These are phyloP conservation scores for Theodoxus fluviatilis DNA, from an alignment of 2,888 invertebrate species.

Conservation along the genomic window DNA sequence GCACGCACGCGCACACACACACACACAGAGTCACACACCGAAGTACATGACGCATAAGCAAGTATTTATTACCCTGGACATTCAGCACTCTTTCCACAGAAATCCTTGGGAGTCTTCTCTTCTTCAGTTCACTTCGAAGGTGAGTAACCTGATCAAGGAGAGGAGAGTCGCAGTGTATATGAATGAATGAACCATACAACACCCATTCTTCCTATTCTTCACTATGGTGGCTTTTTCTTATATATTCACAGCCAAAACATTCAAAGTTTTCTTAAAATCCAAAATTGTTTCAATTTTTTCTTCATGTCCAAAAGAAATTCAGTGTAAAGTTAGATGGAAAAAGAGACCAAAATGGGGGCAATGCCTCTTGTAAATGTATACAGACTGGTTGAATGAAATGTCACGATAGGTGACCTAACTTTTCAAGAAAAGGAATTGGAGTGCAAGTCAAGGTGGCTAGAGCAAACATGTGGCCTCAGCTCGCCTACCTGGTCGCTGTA, in stretches of 20 bases:
- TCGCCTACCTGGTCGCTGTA: slow-evolving; percentile 79
- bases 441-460: background rate
- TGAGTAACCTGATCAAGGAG: slow-evolving; percentile 64
- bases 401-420: background rate
- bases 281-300: no score
- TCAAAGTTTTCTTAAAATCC: no score
- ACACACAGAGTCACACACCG: background rate
- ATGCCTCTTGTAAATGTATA: background rate
- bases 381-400: background rate
- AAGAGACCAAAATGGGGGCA: no score
- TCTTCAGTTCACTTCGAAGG: slow-evolving; percentile 79
- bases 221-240: no score
- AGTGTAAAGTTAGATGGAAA: no score
- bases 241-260: no score
- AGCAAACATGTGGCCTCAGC: no score
- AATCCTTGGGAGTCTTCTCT: slow-evolving; percentile 76
- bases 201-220: background rate
- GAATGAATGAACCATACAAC: background rate
- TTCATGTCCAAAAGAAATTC: no score
- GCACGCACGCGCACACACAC: background rate
- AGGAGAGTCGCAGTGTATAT: background rate
- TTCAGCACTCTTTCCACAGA: slow-evolving; percentile 84
- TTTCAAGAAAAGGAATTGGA: background rate
- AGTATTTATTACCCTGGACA: slow-evolving; percentile 74
- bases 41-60: background rate